phyloP scores from a whole-genome alignment of 2,797 vertebrate species.

The Vultur gryphus region DNA sequence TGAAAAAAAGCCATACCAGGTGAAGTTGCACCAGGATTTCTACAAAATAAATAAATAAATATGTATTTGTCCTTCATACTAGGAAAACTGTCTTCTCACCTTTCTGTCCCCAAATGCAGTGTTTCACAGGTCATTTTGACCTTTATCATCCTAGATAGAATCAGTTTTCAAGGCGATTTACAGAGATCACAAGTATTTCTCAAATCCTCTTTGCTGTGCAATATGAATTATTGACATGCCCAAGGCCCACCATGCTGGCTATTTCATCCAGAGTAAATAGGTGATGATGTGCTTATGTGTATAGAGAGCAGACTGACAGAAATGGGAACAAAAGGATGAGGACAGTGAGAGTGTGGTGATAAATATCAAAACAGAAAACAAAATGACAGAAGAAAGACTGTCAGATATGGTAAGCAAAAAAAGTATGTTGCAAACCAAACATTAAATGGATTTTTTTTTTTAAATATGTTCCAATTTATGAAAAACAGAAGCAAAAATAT shows the following conservation, averaged over 20 bases:
- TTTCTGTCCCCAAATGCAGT: neutral
- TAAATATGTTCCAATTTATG: neutral
- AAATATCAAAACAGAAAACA: neutral
- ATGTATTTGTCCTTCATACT: neutral
- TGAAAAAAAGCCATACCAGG: neutral
- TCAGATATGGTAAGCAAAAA: neutral
- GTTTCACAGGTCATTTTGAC: neutral
- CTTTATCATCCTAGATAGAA: neutral
- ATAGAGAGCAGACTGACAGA: neutral
- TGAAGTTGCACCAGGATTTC: neutral
- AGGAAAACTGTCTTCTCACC: neutral
- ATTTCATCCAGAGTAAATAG: neutral
- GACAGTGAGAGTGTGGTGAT: neutral
- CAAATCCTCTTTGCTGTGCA: neutral
- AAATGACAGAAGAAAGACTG: neutral
- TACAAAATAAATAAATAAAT: neutral
- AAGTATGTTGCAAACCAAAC: fast-evolving
- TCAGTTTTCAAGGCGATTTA: conserved; percentile 1
- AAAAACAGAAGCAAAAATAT: neutral
- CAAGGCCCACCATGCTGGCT: neutral
- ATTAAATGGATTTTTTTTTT: neutral
- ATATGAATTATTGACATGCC: neutral
- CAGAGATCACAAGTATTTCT: neutral
- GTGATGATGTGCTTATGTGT: neutral
- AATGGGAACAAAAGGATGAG: neutral